phyloP scores from a whole-genome alignment of 1,140 invertebrate genomes.

The Calephelis virginiensis region DNA sequence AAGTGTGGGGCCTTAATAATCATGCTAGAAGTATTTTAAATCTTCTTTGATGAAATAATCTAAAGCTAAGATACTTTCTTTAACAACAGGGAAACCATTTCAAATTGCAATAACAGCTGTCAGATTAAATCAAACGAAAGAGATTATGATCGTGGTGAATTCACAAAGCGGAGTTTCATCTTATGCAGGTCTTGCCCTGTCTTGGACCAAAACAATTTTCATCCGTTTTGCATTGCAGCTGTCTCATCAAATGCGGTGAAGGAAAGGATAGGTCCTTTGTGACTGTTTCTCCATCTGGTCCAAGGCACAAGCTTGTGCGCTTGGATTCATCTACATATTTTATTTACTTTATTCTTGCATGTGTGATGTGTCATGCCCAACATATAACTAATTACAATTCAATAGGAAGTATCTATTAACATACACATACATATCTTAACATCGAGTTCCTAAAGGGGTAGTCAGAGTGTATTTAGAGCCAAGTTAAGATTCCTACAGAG shows the following conservation, averaged over 20 bases:
- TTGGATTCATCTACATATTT: too few species aligned
- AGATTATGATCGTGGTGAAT: slow-evolving; percentile 4
- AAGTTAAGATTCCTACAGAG: too few species aligned
- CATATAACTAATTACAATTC: too few species aligned
- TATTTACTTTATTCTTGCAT: too few species aligned
- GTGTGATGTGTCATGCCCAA: too few species aligned
- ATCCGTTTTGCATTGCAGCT: slow-evolving; percentile 38
- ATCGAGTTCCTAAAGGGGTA: too few species aligned
- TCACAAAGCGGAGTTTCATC: slow-evolving; percentile 37
- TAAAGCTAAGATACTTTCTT: background rate
- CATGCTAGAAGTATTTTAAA: too few species aligned
- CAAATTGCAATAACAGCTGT: slow-evolving; percentile 4
- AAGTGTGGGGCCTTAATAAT: too few species aligned
- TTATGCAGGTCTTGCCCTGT: slow-evolving; percentile 27
- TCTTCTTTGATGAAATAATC: too few species aligned
- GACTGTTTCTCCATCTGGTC: slow-evolving; percentile 18
- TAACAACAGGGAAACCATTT: background rate
- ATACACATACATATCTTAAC: too few species aligned
- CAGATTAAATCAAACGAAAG: slow-evolving; percentile 4
- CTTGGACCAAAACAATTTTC: slow-evolving; percentile 44
- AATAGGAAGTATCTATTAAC: too few species aligned
- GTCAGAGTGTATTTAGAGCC: too few species aligned
- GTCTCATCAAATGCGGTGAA: slow-evolving; percentile 45
- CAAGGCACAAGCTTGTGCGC: slow-evolving; percentile 15
- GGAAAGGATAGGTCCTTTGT: slow-evolving; percentile 46